These are phyloP conservation scores for Branchellion lobata DNA, from an alignment of 2,888 invertebrate genomes.

Conservation along the genomic window DNA sequence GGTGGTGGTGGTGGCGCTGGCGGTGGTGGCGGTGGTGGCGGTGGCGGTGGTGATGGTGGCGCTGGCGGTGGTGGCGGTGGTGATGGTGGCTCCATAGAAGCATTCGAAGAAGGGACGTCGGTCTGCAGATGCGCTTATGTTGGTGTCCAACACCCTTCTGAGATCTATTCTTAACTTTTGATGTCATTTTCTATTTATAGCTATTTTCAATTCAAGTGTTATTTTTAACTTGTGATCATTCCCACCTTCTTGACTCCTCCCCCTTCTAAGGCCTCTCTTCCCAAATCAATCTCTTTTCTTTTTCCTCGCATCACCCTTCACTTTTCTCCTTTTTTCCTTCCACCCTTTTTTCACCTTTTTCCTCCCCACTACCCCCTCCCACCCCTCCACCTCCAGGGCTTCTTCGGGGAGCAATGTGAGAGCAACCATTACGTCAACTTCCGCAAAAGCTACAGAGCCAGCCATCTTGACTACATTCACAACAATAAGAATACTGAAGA, in stretches of 20 bases:
- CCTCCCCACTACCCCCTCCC: no score
- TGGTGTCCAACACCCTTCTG: no score
- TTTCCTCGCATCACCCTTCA: no score
- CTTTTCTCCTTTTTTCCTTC: no score
- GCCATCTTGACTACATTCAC: background rate
- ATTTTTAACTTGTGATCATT: no score
- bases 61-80: constrained; percentile 78
- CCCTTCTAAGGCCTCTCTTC: no score
- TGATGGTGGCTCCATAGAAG: constrained; percentile 66
- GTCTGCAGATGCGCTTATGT: constrained; percentile 10
- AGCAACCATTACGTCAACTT: constrained; percentile 58
- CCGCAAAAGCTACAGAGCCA: constrained; percentile 70
- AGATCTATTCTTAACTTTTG: no score
- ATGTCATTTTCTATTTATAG: background rate
- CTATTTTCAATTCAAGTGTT: no score
- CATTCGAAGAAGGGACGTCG: constrained; percentile 49
- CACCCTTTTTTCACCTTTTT: no score
- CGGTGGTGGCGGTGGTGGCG: constrained; percentile 80
- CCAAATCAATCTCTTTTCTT: no score
- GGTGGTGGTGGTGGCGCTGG: constrained; percentile 70
- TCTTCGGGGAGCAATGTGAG: constrained; percentile 50
- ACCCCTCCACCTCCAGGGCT: constrained; percentile 15
- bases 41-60: constrained; percentile 68
- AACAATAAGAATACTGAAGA: background rate
- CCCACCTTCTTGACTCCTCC: no score